Base-by-base conservation (phyloP, 2,888 invertebrate species). In the Trissoscelio sp. region DNA sequence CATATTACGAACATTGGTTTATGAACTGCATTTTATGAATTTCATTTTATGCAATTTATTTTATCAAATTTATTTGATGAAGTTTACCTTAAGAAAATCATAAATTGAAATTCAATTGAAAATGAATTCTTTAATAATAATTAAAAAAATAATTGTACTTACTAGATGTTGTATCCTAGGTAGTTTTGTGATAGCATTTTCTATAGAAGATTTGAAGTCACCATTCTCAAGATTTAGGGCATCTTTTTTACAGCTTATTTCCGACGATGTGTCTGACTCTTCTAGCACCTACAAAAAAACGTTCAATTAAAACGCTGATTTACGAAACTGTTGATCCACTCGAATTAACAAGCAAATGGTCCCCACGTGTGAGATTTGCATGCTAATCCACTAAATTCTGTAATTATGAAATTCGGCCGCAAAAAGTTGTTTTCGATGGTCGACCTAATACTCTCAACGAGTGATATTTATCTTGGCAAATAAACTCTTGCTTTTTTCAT, bases 241-340 rank as follows among this genome's bases (percentile, higher is more conserved):
- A 79, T 91, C 90, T 85, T 91, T 91, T 84, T 90, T 91, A 87
- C 92, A 92, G 85, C 91, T 92, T 88, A 91, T 91, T 88, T 92
- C 92, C 60, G 92, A 92, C 83, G 92, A 92, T 85, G 92, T 92
- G 85, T 92, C 92, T 39, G 92, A 92, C 86, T 92, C 92, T 82
- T 92, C 92, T 83, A 92, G 90, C 88, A 92, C 92, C 92, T 92
- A 87, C 75, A 78, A 70, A 64, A 69, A 57, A 66, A 20, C 1
- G 11, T n/a, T 70, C 42, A 44, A 55, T 53, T 64, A 22, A 55
- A 58, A 34, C 11, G 18, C 12, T 48, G 18, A 57, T 48, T 57
- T 70, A 39, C 16, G 44, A 16, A 51, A 67, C 11, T 39, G 16
- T 16, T 12, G 6, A 69, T 44, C 12, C 34, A 12, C 0, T 16